Conservation (phyloP, 2,797 vertebrate species). For the Phrynocephalus vlangalii region DNA sequence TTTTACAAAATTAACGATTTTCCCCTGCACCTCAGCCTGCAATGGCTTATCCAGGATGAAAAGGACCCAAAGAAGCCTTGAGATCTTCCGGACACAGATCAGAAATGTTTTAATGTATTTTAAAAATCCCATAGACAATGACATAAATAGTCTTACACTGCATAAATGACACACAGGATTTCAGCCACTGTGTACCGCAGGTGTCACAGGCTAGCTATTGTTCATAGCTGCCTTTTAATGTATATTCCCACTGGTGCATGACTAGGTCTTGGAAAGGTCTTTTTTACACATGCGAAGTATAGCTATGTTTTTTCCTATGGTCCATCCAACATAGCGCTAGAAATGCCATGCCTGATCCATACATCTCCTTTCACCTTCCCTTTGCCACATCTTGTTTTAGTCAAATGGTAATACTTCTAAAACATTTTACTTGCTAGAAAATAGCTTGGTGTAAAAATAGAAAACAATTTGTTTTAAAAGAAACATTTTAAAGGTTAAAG, state of each 20-base stretch:
- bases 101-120: no score
- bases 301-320: background rate
- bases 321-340: background rate
- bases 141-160: no score
- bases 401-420: background rate
- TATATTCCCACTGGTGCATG: background rate
- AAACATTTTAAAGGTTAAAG: conserved; percentile 12
- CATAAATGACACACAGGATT: background rate
- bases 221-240: background rate
- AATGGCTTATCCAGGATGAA: no score
- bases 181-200: background rate
- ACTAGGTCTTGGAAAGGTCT: background rate
- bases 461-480: conserved; percentile 12
- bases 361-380: background rate
- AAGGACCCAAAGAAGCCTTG: no score
- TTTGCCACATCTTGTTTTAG: background rate
- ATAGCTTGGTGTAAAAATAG: conserved; percentile 16
- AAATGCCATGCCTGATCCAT: background rate
- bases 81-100: no score
- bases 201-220: background rate
- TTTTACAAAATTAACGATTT: no score
- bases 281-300: background rate
- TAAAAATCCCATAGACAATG: no score
- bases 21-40: no score
- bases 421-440: conserved; percentile 33